These are phyloP conservation scores for Champsocephalus gunnari DNA, from an alignment of 2,797 vertebrate genomes.

Conservation along the genomic window DNA sequence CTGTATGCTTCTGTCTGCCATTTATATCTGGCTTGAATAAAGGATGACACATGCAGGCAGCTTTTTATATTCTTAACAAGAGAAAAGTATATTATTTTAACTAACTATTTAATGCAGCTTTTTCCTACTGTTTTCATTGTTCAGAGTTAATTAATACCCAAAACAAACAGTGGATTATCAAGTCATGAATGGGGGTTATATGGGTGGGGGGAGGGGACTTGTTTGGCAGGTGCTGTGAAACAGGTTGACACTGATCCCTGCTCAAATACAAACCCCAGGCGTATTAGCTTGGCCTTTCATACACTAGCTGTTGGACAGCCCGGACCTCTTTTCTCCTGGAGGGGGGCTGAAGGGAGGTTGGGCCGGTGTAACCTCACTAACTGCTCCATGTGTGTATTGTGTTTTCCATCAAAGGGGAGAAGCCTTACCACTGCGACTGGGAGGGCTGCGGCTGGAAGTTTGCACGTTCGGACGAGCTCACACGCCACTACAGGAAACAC, in stretches of 20 bases:
- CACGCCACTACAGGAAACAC: constrained; percentile 89
- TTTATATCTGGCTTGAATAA: constrained; percentile 8
- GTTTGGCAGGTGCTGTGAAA: constrained; percentile 74
- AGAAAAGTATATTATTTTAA: background rate
- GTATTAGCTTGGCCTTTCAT: constrained; percentile 55
- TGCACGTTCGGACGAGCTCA: constrained; percentile 89
- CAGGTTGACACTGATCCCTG: constrained; percentile 80
- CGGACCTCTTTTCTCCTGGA: constrained; percentile 66
- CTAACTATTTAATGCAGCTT: background rate
- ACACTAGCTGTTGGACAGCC: constrained; percentile 70
- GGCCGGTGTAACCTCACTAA: constrained; percentile 68
- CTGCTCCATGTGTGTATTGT: constrained; percentile 69
- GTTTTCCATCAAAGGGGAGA: constrained; percentile 83
- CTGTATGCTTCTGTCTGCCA: background rate
- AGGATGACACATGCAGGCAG: background rate
- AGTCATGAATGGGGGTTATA: constrained; percentile 40
- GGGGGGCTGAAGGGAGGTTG: constrained; percentile 40
- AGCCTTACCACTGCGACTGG: constrained; percentile 91
- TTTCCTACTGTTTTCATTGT: constrained; percentile 18
- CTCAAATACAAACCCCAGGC: constrained; percentile 71
- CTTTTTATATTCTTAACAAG: background rate
- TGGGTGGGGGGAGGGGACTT: constrained; percentile 44
- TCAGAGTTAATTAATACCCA: background rate
- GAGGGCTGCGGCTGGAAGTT: constrained; percentile 91
- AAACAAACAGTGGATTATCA: constrained; percentile 13